phyloP scores from a whole-genome alignment of 2,113 vertebrate species.

The Rostratula benghalensis region DNA sequence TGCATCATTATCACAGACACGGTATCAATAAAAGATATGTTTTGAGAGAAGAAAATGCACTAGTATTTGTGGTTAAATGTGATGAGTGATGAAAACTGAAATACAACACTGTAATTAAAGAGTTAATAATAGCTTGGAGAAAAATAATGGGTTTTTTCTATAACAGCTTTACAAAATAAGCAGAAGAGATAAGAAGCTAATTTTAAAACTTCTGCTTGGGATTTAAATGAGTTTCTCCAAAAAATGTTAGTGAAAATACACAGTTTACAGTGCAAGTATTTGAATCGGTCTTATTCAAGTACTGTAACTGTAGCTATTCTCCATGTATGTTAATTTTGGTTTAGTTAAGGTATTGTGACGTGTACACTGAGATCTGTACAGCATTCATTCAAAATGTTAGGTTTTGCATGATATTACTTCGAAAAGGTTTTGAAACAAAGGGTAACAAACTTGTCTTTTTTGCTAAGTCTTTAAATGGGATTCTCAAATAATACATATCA shows the following conservation, averaged over 20 bases:
- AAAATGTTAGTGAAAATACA: not conserved
- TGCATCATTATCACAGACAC: constrained; percentile 79
- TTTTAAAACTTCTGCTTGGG: not conserved
- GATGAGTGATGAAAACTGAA: not conserved
- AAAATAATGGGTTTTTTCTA: not conserved
- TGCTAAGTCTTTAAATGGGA: not conserved
- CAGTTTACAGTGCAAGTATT: not conserved
- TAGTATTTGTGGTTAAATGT: constrained; percentile 35
- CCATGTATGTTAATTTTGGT: not conserved
- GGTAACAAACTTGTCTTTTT: not conserved
- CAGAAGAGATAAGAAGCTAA: not conserved
- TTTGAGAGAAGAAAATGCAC: constrained; percentile 70
- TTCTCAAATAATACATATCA: not conserved
- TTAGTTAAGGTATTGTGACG: not conserved
- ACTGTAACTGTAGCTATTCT: not conserved
- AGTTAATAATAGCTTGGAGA: constrained; percentile 22
- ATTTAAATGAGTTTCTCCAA: not conserved
- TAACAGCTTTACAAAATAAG: not conserved
- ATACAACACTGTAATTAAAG: not conserved
- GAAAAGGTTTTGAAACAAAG: not conserved
- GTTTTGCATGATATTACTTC: not conserved
- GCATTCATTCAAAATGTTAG: not conserved
- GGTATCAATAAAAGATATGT: constrained; percentile 72
- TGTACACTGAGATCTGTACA: not conserved
- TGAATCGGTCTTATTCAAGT: not conserved